Evolutionary conservation across 2,797 vertebrate species (phyloP), one percentile per base, ranked within the genome.

Genomic region (Anisognathus igniventris): DNA sequence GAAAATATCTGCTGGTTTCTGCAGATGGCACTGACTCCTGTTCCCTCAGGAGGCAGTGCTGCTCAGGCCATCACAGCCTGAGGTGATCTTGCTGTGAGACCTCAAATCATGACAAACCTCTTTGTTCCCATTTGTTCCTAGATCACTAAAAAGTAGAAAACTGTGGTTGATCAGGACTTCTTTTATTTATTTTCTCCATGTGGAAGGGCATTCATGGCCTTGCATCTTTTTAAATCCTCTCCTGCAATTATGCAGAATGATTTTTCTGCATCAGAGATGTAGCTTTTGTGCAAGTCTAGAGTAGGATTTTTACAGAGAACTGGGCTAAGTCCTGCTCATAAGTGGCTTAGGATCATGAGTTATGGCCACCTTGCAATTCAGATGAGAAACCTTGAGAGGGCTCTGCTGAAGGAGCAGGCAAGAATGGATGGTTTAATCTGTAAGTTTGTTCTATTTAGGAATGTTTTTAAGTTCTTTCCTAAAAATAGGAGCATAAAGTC

Each of bases 181-280:
- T 61, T 7, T 9, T 53, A 51, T 66, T 5, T 81, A 17, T 87
- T 93, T 83, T 47, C 21, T 68, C 12, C 2, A 0, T 25, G 44
- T 0, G 0, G 23, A 87, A 40, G 45, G 33, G 5, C 13, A 4
- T 13, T 51, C 3, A 2, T 47, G 68, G 25, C 39, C 14, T 88
- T 72, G 31, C 21, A 67, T 28, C 4, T 71, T 87, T 45, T 64
- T 7, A 47, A 92, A 28, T 30, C 11, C 24, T 82, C 21, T 70
- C 6, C 30, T 91, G 39, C 33, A 53, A 0, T 64, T 93, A 19
- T 9, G 7, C 42, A 81, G 54, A 30, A 30, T 51, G 56, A 27
- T 10, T 79, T 80, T 87, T 64, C 33, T 60, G 31, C 8, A 12
- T 6, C 13, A 45, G 44, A 66, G 14, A 20, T 74, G 45, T 33